Conservation (phyloP, 2,797 vertebrate species). For the Ispidina picta region DNA sequence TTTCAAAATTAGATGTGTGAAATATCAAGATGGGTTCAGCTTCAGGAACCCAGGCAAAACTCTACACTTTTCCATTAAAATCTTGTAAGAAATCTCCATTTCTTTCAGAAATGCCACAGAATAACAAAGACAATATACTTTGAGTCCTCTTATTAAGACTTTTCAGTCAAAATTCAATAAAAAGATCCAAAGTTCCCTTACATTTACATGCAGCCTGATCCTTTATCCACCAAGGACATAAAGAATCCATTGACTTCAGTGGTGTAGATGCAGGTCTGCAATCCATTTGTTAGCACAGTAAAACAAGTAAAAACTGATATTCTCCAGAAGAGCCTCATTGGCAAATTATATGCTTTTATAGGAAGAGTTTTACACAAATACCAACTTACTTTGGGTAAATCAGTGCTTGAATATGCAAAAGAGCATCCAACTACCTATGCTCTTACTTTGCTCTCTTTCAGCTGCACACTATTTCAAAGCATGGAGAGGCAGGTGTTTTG, state of each 20-base stretch:
- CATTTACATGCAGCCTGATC: not conserved
- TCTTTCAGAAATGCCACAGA: not conserved
- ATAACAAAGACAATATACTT: not conserved
- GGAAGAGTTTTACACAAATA: conserved; percentile 32
- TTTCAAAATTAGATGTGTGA: not conserved
- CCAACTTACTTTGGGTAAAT: conserved; percentile 14
- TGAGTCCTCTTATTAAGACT: not conserved
- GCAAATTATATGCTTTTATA: not conserved
- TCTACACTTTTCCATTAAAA: not conserved
- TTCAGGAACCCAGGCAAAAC: not conserved
- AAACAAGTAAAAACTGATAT: not conserved
- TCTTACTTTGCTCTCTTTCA: not conserved
- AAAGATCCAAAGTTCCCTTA: not conserved
- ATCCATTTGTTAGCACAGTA: not conserved
- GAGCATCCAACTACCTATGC: not conserved
- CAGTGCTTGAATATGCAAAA: conserved; percentile 28
- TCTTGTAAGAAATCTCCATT: not conserved
- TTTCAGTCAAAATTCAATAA: not conserved
- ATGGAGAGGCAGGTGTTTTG: not conserved
- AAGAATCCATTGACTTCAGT: not conserved
- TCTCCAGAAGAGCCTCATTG: not conserved
- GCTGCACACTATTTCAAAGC: not conserved
- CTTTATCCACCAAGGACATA: not conserved
- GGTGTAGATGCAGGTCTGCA: not conserved
- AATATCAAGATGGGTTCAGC: not conserved